phyloP scores from a whole-genome alignment of 1,140 invertebrate species.

The Ceratitis capitata region DNA sequence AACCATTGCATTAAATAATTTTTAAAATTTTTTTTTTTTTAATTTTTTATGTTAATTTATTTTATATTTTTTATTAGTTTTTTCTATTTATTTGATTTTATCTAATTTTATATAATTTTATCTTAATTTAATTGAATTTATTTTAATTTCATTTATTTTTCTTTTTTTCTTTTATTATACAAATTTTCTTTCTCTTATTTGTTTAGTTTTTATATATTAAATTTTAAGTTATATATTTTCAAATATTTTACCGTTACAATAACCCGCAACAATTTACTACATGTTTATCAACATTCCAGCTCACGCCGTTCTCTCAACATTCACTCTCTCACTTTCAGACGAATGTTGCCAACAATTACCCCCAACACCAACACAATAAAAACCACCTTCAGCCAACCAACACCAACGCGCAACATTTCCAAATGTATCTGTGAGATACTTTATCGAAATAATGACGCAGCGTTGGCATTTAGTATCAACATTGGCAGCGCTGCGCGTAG shows the following conservation, averaged over 20 bases:
- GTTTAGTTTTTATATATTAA: no score
- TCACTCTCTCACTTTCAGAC: background rate
- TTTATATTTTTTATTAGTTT: no score
- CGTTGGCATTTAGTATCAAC: constrained; percentile 33
- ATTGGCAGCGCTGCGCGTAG: constrained; percentile 29
- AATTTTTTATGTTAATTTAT: no score
- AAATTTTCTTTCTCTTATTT: no score
- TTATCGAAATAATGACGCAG: constrained; percentile 35
- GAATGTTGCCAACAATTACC: background rate
- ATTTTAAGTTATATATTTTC: no score
- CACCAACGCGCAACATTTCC: background rate
- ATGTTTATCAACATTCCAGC: background rate
- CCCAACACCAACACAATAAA: background rate
- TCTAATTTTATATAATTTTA: no score
- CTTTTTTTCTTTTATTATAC: no score
- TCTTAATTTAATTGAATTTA: no score
- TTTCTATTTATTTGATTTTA: no score
- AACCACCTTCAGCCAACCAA: background rate
- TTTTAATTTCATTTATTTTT: no score
- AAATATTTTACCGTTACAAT: background rate
- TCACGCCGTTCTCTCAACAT: background rate
- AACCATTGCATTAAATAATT: no score
- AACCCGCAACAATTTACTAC: background rate
- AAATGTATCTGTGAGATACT: constrained; percentile 32
- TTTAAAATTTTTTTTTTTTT: no score